A percentile compares a stretch with the other conserved stretches of the same genome.
Evolutionary conservation across 2,113 vertebrate genomes (phyloP).

Genomic region (Arenaria interpres): DNA sequence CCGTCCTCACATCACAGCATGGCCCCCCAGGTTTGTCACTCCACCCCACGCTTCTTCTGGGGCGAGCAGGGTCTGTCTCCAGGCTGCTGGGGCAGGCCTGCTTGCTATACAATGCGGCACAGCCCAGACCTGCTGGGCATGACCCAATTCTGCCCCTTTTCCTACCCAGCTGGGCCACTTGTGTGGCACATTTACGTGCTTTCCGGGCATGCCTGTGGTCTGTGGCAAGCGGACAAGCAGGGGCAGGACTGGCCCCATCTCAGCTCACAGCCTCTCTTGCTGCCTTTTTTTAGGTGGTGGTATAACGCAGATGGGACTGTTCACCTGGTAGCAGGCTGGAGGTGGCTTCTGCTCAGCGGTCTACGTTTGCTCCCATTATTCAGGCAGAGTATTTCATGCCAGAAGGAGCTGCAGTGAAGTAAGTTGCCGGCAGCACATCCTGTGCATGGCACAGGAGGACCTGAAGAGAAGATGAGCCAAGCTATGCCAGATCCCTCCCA

Average conservation of each 20-base stretch:
- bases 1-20: accelerated
- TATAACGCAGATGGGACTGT: background rate
- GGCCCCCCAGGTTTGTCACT: too few relatives aligned
- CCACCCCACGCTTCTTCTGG: background rate
- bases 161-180: background rate
- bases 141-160: background rate
- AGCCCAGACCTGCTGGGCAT: background rate
- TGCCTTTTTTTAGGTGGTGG: background rate
- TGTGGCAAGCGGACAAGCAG: background rate
- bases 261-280: background rate
- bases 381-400: background rate
- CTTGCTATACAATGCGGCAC: background rate
- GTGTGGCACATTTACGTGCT: accelerated
- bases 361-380: background rate
- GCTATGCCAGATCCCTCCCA: background rate
- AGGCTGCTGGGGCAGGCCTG: background rate
- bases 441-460: accelerated
- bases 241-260: background rate
- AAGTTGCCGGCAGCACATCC: background rate
- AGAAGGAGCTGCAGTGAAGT: background rate
- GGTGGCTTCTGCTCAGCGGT: background rate
- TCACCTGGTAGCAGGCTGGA: background rate
- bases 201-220: background rate
- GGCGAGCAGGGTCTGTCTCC: background rate
- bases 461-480: background rate